Evolutionary conservation across 2,113 vertebrate species (phyloP), one percentile per base, ranked within the genome.

Genomic region (Gracilinanus agilis): DNA sequence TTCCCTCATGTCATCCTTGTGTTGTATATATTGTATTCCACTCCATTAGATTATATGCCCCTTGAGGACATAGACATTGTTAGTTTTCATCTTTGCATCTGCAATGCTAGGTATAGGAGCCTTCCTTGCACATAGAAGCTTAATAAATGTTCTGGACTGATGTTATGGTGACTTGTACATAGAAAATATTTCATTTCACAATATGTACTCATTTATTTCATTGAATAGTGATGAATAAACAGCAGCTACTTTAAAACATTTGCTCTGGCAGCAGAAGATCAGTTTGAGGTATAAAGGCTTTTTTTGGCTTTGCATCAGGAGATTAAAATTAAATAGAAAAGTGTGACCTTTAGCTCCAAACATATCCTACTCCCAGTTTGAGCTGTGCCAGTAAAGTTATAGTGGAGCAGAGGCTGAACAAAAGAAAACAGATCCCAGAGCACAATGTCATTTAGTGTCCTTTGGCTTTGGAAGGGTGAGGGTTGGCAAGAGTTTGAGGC

Each of bases 271-370:
- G 54, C 3, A 58, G 25, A 89, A 90, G n/a, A 67, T 75, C 94
- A 25, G 13, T 53, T 92, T 97, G 55, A 54, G 21, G 29, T 93
- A 95, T 97, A 53, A 94, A 54, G 91, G 29, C 44, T 96, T 93
- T 83, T n/a, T 11, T 55, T n/a, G 54, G 7, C 24, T 56, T 95
- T 95, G 9, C 89, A 54, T 94, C 89, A 93, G 94, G 90, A 94
- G 89, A 88, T 95, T 95, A 54, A 54, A 34, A 91, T 94, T 96
- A 93, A 94, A 94, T 96, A 94, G 95, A 97, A 97, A 96, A 95
- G 88, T 93, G 7, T 97, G 94, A 93, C 40, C 56, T 94, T 94
- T 89, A 96, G 55, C 44, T 92, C 54, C 95, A 92, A 92, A 55
- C 90, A 95, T 93, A 88, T 92, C 19, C 92, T 96, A 44, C 90